Conservation (phyloP, 2,888 invertebrate species). For the Tipula confusa region DNA sequence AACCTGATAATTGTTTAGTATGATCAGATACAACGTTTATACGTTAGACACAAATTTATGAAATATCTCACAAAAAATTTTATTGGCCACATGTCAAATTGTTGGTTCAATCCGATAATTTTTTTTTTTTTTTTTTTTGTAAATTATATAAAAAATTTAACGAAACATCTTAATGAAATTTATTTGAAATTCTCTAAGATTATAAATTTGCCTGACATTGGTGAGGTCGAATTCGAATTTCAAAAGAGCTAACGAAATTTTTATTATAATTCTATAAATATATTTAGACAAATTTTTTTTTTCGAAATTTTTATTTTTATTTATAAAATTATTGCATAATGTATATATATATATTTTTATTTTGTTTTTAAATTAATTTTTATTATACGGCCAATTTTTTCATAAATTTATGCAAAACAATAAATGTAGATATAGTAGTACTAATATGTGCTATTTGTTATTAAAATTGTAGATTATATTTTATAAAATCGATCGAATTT, state of each 20-base stretch:
- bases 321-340: conserved; percentile 3
- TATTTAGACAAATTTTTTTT: neutral
- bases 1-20: neutral
- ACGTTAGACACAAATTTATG: neutral
- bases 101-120: neutral
- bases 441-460: neutral
- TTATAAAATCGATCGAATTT: neutral
- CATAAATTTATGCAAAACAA: neutral
- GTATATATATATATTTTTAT: neutral
- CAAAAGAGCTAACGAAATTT: neutral
- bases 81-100: neutral
- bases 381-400: neutral
- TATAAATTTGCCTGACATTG: conserved; percentile 25
- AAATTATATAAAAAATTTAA: no score
- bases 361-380: neutral
- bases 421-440: neutral
- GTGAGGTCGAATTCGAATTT: conserved; percentile 3
- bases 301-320: neutral
- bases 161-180: neutral
- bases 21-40: neutral
- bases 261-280: neutral
- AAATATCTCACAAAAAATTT: neutral
- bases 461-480: neutral
- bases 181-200: neutral
- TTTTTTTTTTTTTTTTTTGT: neutral